These are phyloP conservation scores for Sarcophaga variegata DNA, from an alignment of 2,888 invertebrate species.

Conservation along the genomic window DNA sequence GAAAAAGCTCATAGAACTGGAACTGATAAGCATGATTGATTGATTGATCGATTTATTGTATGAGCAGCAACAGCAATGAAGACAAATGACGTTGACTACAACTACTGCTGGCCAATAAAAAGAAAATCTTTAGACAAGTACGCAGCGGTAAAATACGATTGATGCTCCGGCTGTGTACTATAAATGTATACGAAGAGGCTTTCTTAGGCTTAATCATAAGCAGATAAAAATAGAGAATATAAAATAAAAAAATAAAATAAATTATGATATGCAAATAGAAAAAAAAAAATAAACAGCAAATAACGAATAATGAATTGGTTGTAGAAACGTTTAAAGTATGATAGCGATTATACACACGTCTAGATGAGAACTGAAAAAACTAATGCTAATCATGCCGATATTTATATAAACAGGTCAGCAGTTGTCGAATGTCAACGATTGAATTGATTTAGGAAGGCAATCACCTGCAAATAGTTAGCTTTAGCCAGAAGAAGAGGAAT, in stretches of 20 bases:
- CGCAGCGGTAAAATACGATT: neutral
- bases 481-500: too few species aligned
- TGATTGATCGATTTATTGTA: neutral
- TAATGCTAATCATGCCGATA: too few species aligned
- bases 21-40: neutral
- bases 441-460: too few species aligned
- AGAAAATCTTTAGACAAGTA: neutral
- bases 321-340: neutral
- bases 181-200: too few species aligned
- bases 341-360: neutral
- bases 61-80: neutral
- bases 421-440: too few species aligned
- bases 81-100: neutral
- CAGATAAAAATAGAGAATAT: too few species aligned
- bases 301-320: neutral
- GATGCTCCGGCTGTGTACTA: too few species aligned
- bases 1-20: neutral
- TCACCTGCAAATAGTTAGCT: too few species aligned
- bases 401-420: too few species aligned
- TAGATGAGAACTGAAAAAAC: too few species aligned
- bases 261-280: slow-evolving; percentile 9
- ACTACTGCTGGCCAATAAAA: neutral
- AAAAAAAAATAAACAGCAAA: neutral
- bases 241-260: neutral
- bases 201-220: too few species aligned